Base-by-base conservation (phyloP, 2,113 vertebrate species). In the Gallinago media region DNA sequence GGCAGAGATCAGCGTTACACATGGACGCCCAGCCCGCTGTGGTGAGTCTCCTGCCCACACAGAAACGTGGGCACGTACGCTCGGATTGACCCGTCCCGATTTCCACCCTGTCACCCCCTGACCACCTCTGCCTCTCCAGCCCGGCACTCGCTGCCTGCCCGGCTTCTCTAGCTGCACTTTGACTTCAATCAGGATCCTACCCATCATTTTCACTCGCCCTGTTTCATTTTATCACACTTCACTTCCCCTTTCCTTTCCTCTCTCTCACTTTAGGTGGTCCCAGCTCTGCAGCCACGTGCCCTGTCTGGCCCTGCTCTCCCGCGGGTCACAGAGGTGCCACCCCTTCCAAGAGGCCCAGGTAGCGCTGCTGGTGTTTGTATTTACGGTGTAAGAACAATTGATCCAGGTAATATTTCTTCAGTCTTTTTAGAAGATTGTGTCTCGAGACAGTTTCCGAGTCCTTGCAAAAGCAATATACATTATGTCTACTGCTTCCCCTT, bases 341-440 rank as follows among this genome's bases (percentile, higher is more conserved):
- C 0, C 0, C 50, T 50, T 15, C 5, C 7, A 38, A 81, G 63
- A 13, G 26, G 13, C 47, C 27, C 26, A 3, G 5, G 38, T 4
- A 67, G 31, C 36, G 8, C 59, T 44, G 72, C 59, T 81, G 55
- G 12, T 95, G 52, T 86, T 94, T 95, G 61, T 94, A 52, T 95
- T 94, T 92, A 36, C 0, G 0, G 38, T 27, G 52, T 21, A 9
- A 54, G 50, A 86, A 59, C 79, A 86, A 91, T 86, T 42, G 40
- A 91, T 75, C 38, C 23, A 47, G 76, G 72, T 59, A 81, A 87
- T 84, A 94, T 89, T 94, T 94, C 92, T 92, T 84, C 84, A 78
- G 47, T n/a, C 52, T 58, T 74, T 81, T 68, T 50, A 76, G 61
- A 65, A 82, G 52, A 85, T 75, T 65, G 55, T 77, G 56, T 81